Conservation (phyloP, 92 coral and sea anemone species). For the Paramuricea clavata region DNA sequence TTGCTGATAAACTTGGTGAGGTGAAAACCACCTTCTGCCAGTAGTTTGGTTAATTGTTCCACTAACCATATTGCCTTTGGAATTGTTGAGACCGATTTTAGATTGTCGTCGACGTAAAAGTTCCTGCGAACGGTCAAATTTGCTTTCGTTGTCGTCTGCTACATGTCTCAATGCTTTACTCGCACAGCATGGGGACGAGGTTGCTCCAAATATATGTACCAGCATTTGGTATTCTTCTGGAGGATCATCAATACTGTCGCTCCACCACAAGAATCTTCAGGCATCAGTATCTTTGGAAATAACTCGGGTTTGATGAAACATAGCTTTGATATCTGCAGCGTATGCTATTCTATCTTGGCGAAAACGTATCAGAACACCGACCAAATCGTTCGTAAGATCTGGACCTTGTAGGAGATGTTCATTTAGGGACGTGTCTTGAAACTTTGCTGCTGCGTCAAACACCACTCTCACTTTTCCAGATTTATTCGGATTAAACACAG, state of each 20-base stretch:
- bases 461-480: constrained; percentile 74
- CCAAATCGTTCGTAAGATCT: constrained; percentile 63
- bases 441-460: constrained; percentile 75
- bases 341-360: constrained; percentile 65
- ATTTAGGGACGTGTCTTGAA: constrained; percentile 60
- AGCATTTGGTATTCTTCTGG: constrained; percentile 56
- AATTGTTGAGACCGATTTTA: constrained; percentile 55
- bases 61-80: constrained; percentile 52
- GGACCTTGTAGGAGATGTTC: constrained; percentile 76
- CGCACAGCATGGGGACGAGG: constrained; percentile 65
- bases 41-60: constrained; percentile 39
- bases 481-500: constrained; percentile 61
- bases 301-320: constrained; percentile 70
- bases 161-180: constrained; percentile 53
- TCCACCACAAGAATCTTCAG: constrained; percentile 76
- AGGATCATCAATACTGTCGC: constrained; percentile 33
- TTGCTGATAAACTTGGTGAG: constrained; percentile 74
- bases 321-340: constrained; percentile 72
- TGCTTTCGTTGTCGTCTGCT: constrained; percentile 52
- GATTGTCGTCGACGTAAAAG: constrained; percentile 72
- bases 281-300: constrained; percentile 64
- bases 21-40: constrained; percentile 74
- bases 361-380: constrained; percentile 74
- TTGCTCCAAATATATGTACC: constrained; percentile 48
- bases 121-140: constrained; percentile 27